These are phyloP conservation scores for Sphaeridia pumilis DNA, from an alignment of 2,888 invertebrate genomes.

Conservation along the genomic window DNA sequence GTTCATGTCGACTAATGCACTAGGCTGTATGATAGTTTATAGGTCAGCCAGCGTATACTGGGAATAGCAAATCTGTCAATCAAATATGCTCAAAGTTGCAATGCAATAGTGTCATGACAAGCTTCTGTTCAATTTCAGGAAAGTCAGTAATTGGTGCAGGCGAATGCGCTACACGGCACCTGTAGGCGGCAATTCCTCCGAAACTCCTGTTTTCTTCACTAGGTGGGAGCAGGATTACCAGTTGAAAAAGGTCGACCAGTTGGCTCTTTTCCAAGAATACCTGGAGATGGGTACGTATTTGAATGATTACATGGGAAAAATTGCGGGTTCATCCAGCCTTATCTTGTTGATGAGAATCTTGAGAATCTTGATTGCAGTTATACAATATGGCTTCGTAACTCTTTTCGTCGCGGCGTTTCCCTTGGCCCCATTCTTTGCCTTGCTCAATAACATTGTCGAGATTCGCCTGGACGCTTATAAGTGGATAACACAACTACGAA, in stretches of 20 bases:
- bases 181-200: conserved; percentile 25
- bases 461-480: conserved; percentile 91
- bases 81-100: no score
- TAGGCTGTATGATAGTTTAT: no score
- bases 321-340: no score
- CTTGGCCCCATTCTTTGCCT: conserved; percentile 83
- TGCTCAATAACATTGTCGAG: conserved; percentile 91
- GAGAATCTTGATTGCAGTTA: conserved; percentile 49
- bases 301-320: no score
- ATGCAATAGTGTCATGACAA: no score
- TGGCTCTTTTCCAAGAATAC: conserved; percentile 91
- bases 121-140: no score
- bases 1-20: no score
- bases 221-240: conserved; percentile 92
- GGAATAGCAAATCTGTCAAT: no score
- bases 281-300: conserved; percentile 81
- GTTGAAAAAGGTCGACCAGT: conserved; percentile 72
- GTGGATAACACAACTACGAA: conserved; percentile 83
- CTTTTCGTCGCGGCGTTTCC: conserved; percentile 96
- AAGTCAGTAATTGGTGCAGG: conserved; percentile 82
- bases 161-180: conserved; percentile 52
- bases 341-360: background rate
- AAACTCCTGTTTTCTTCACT: conserved; percentile 29
- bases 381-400: conserved; percentile 95
- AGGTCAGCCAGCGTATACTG: no score